phyloP scores from a whole-genome alignment of 2,113 vertebrate species.

The Caranx ignobilis region DNA sequence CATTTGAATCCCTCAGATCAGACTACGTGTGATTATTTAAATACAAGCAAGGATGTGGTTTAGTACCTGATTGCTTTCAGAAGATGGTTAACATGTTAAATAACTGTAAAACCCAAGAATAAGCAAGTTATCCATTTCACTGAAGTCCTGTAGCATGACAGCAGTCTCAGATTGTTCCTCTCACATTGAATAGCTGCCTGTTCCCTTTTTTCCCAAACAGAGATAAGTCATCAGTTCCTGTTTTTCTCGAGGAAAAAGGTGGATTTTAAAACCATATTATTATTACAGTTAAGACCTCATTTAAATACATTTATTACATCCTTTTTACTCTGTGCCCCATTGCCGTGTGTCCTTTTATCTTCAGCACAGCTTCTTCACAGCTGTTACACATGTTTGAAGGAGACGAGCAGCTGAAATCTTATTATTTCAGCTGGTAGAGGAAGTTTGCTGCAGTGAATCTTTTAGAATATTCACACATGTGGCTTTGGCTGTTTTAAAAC shows the following conservation, averaged over 20 bases:
- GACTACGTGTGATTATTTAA: background rate
- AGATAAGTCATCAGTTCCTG: constrained; percentile 5
- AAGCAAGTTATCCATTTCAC: background rate
- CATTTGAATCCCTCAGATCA: background rate
- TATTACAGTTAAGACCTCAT: background rate
- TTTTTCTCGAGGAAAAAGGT: constrained; percentile 7
- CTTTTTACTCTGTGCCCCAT: constrained; percentile 2
- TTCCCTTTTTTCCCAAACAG: background rate
- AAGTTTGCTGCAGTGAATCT: constrained; percentile 34
- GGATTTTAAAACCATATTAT: background rate
- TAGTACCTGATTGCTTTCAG: background rate
- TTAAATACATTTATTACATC: background rate
- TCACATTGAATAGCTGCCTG: background rate
- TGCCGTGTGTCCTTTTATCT: background rate
- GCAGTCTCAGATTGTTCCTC: background rate
- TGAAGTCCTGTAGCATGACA: background rate
- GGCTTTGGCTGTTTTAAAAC: constrained; percentile 14
- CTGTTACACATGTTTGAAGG: background rate
- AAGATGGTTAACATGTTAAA: background rate
- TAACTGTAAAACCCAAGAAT: background rate
- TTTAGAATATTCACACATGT: constrained; percentile 7
- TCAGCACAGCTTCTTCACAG: background rate
- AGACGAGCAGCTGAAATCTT: background rate
- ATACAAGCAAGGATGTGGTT: constrained; percentile 10
- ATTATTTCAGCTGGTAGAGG: constrained; percentile 38